Evolutionary conservation across 1,140 invertebrate species (phyloP).

Genomic region (Caenorhabditis briggsae): DNA sequence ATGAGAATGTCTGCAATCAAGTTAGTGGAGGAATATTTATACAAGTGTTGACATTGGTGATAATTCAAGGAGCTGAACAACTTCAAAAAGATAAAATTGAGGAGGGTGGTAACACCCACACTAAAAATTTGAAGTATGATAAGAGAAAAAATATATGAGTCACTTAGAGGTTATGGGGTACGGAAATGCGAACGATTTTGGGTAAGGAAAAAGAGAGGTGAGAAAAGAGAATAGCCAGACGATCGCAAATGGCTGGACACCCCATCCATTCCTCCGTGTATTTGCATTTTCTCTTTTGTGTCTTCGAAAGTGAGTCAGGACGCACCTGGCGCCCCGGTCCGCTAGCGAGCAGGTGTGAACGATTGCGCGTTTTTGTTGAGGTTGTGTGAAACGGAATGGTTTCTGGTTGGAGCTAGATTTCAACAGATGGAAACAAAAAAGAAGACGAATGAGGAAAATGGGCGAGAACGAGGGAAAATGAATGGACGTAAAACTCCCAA

Average conservation of each 20-base stretch:
- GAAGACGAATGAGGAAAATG: neutral
- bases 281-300: constrained; percentile 55
- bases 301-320: constrained; percentile 49
- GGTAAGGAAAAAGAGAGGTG: neutral
- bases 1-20: neutral
- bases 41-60: neutral
- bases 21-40: neutral
- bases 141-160: neutral
- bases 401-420: constrained; percentile 43
- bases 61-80: neutral
- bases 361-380: constrained; percentile 38
- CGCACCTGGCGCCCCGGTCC: constrained; percentile 49
- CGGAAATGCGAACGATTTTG: constrained; percentile 44
- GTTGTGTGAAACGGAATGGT: constrained; percentile 4
- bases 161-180: constrained; percentile 41
- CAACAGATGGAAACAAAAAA: constrained; percentile 42
- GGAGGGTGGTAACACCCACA: neutral
- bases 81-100: constrained; percentile 11
- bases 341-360: constrained; percentile 33
- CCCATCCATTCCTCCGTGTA: neutral
- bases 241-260: constrained; percentile 9
- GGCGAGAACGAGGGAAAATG: neutral
- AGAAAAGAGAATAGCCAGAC: constrained; percentile 10
- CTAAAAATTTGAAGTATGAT: neutral
- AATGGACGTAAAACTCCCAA: neutral